A percentile compares a stretch with the other conserved stretches of the same genome.
Conservation (phyloP, 2,888 invertebrate species). For the Pterostichus madidus region DNA sequence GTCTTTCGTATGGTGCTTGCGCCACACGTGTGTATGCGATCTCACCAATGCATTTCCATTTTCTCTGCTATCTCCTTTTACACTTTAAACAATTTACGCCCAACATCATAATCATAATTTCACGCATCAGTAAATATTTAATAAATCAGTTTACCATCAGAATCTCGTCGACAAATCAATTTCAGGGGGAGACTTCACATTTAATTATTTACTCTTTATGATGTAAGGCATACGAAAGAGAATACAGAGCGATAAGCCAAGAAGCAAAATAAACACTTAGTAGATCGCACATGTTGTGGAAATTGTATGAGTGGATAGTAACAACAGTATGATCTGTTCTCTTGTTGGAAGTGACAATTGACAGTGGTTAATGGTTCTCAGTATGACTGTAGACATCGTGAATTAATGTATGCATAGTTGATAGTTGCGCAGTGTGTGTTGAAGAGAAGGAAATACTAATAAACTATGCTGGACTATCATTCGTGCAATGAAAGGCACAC, state of each 20-base stretch:
- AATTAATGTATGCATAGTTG: slow-evolving; percentile 44
- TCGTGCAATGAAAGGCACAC: slow-evolving; percentile 31
- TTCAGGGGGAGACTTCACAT: background rate
- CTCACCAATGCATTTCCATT: slow-evolving; percentile 42
- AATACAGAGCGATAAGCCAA: slow-evolving; percentile 36
- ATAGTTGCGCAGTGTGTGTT: slow-evolving; percentile 54
- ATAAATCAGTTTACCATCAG: no score
- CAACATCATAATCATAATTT: background rate
- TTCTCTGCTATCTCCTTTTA: background rate
- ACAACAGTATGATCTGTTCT: slow-evolving; percentile 33
- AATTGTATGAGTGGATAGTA: slow-evolving; percentile 40
- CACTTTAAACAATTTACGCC: background rate
- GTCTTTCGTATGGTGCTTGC: slow-evolving; percentile 58
- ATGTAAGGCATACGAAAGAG: slow-evolving; percentile 12
- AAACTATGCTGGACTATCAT: slow-evolving; percentile 26
- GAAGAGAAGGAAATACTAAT: slow-evolving; percentile 21
- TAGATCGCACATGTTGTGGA: slow-evolving; percentile 50
- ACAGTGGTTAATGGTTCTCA: slow-evolving; percentile 10
- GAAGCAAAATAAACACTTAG: slow-evolving; percentile 48
- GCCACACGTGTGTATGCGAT: slow-evolving; percentile 45
- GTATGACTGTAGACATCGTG: slow-evolving; percentile 43
- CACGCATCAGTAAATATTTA: background rate
- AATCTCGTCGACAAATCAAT: no score
- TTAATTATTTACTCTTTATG: background rate
- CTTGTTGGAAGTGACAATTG: slow-evolving; percentile 34